A percentile compares a stretch with the other conserved stretches of the same genome.
These are phyloP conservation scores for Laothoe populi DNA, from an alignment of 2,888 invertebrate species.

Conservation along the genomic window DNA sequence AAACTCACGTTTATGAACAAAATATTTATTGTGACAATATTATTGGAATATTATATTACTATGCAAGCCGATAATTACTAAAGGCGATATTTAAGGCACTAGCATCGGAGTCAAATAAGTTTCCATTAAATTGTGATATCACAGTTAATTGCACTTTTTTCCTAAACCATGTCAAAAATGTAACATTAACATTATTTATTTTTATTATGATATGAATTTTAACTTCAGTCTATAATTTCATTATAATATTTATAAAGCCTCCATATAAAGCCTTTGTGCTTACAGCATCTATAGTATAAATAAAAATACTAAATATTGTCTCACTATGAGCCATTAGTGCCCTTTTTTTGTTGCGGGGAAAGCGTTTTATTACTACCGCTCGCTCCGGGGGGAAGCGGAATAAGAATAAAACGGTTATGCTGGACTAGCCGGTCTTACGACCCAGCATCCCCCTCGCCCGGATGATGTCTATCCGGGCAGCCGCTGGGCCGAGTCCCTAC, in stretches of 20 bases:
- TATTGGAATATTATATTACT: neutral
- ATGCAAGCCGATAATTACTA: neutral
- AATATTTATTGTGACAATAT: constrained; percentile 2
- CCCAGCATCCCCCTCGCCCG: no score
- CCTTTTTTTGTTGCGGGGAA: neutral
- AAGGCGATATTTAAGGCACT: constrained; percentile 3
- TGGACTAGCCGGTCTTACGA: no score
- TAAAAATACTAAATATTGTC: neutral
- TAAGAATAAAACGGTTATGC: no score
- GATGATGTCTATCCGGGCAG: no score
- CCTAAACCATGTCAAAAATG: neutral
- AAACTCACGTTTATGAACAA: neutral
- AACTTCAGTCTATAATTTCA: neutral
- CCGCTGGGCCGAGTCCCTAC: no score
- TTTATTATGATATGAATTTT: neutral
- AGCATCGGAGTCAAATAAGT: neutral
- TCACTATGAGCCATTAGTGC: neutral
- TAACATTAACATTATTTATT: neutral
- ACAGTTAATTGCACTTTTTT: constrained; percentile 7
- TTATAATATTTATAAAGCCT: no score
- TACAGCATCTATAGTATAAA: neutral
- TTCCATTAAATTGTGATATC: neutral
- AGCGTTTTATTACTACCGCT: no score
- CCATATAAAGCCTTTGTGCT: neutral
- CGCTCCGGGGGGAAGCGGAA: no score